A percentile compares a stretch with the other conserved stretches of the same genome.
Conservation (phyloP, 2,888 invertebrate species). For the Ophion costatus region DNA sequence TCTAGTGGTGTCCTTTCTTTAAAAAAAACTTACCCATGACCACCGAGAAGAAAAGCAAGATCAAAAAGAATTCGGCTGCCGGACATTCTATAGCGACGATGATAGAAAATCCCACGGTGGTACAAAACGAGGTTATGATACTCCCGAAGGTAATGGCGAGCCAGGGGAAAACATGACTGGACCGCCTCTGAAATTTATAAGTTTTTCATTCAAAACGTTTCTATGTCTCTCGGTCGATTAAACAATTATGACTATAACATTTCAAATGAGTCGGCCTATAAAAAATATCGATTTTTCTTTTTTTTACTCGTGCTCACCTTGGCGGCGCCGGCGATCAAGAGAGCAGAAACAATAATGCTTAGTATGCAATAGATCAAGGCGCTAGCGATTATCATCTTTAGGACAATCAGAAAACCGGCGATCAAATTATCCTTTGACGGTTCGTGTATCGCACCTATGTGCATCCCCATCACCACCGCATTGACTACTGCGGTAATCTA, state of each 20-base stretch:
- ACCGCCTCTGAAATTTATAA: conserved; percentile 40
- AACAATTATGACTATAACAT: not conserved
- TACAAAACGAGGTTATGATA: not conserved
- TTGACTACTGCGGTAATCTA: conserved; percentile 11
- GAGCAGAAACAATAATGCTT: not conserved
- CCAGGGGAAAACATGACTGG: conserved; percentile 46
- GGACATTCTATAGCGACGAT: not conserved
- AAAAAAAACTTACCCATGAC: conserved; percentile 20
- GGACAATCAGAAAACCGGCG: not conserved
- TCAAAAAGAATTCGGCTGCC: not conserved
- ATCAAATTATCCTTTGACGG: not conserved
- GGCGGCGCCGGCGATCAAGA: conserved; percentile 41
- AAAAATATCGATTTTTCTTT: not conserved
- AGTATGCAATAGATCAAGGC: conserved; percentile 26
- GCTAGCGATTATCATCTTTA: not conserved
- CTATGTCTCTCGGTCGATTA: not conserved
- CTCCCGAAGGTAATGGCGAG: conserved; percentile 19
- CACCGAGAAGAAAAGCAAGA: not conserved
- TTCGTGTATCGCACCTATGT: not conserved
- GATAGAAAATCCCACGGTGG: not conserved
- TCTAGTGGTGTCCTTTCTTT: no score
- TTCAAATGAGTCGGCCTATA: not conserved
- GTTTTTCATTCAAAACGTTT: not conserved
- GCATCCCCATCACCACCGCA: conserved; percentile 11
- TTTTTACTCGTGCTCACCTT: conserved; percentile 36